phyloP scores from a whole-genome alignment of 2,113 vertebrate species.

The Rhinolophus sinicus region DNA sequence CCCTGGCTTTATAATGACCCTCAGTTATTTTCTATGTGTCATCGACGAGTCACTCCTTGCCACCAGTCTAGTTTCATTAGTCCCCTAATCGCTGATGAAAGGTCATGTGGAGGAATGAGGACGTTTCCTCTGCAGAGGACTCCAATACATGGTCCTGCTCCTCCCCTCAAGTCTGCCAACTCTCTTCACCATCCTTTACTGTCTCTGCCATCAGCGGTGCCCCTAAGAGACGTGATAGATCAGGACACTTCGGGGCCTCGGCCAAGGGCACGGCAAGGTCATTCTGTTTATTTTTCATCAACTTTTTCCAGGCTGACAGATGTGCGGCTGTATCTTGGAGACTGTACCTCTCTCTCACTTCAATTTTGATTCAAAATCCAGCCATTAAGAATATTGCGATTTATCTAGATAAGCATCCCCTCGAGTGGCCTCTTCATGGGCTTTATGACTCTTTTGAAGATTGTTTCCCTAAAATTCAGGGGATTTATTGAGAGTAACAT shows the following conservation, averaged over 20 bases:
- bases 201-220: neutral
- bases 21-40: neutral
- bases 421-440: constrained; percentile 17
- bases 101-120: neutral
- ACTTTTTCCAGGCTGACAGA: neutral
- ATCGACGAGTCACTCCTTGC: fast-evolving
- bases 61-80: neutral
- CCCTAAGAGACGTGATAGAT: neutral
- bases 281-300: neutral
- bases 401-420: constrained; percentile 49
- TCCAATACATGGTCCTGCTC: fast-evolving
- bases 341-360: neutral
- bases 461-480: constrained; percentile 65
- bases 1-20: neutral
- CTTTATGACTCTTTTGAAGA: constrained; percentile 74
- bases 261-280: neutral
- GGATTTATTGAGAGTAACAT: constrained; percentile 54
- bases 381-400: neutral
- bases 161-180: neutral
- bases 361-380: neutral
- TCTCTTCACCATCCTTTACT: neutral
- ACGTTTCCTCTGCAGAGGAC: neutral
- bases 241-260: neutral
- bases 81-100: neutral
- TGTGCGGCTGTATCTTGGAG: neutral